phyloP scores from a whole-genome alignment of 1,140 invertebrate genomes.

The Patella vulgata region DNA sequence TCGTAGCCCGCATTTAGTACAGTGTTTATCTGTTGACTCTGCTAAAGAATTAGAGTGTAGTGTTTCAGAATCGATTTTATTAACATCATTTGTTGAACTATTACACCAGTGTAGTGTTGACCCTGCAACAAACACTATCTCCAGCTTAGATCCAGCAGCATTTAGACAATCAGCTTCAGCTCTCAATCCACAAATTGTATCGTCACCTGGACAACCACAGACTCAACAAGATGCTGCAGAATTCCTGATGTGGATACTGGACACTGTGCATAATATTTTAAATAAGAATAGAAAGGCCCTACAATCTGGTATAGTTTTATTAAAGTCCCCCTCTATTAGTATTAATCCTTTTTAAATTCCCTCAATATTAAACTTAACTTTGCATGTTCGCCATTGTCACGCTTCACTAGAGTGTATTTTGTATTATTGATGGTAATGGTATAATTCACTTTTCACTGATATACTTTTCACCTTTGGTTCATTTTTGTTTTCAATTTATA shows the following conservation, averaged over 20 bases:
- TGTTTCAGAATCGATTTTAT: slow-evolving; percentile 49
- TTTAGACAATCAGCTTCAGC: slow-evolving; percentile 48
- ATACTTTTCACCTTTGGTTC: too few relatives aligned
- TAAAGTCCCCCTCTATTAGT: background rate
- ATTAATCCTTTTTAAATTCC: too few relatives aligned
- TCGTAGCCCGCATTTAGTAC: slow-evolving; percentile 48
- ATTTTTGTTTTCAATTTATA: too few relatives aligned
- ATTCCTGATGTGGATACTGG: slow-evolving; percentile 64
- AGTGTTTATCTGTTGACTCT: slow-evolving; percentile 40
- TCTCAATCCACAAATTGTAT: slow-evolving; percentile 41
- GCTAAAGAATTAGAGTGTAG: slow-evolving; percentile 48
- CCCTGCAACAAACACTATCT: slow-evolving; percentile 11
- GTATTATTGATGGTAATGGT: too few relatives aligned
- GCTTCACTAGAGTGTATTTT: too few relatives aligned
- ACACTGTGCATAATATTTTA: slow-evolving; percentile 51
- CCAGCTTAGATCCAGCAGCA: slow-evolving; percentile 37
- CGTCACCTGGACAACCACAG: slow-evolving; percentile 43
- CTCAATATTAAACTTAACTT: background rate
- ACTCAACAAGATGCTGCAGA: slow-evolving; percentile 63
- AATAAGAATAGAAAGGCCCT: slow-evolving; percentile 52
- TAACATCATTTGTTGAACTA: slow-evolving; percentile 46
- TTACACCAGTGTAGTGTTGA: slow-evolving; percentile 39
- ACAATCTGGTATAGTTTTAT: slow-evolving; percentile 25
- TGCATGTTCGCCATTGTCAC: background rate
- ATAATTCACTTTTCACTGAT: too few relatives aligned